Evolutionary conservation across 2,888 invertebrate genomes (phyloP).

Genomic region (Perizoma affinitatum): DNA sequence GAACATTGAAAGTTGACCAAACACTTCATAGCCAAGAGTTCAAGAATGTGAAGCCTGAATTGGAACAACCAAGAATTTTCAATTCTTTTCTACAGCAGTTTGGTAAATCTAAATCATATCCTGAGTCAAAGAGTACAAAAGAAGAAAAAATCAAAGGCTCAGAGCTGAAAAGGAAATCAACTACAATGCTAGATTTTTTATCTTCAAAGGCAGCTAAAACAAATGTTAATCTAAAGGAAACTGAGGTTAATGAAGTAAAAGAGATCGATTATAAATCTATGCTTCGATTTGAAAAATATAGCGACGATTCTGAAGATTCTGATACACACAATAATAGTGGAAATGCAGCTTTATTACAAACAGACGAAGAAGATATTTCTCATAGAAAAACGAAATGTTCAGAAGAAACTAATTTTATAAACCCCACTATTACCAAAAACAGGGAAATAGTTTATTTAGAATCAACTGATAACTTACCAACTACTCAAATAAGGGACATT

Average conservation of each 20-base stretch:
- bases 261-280: slow-evolving; percentile 4
- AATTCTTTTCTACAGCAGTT: slow-evolving; percentile 76
- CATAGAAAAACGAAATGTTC: background rate
- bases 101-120: slow-evolving; percentile 48
- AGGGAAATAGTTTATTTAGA: slow-evolving; percentile 65
- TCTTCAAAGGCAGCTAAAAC: slow-evolving; percentile 59
- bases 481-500: slow-evolving; percentile 70
- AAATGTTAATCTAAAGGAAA: slow-evolving; percentile 32
- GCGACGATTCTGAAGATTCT: slow-evolving; percentile 22
- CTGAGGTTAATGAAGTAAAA: background rate
- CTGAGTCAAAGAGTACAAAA: slow-evolving; percentile 31
- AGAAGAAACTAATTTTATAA: slow-evolving; percentile 5
- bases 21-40: slow-evolving; percentile 44
- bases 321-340: slow-evolving; percentile 12
- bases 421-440: slow-evolving; percentile 28
- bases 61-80: slow-evolving; percentile 70
- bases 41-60: slow-evolving; percentile 55
- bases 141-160: slow-evolving; percentile 24
- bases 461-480: slow-evolving; percentile 61
- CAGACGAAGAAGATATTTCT: slow-evolving; percentile 12
- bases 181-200: slow-evolving; percentile 66
- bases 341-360: slow-evolving; percentile 10
- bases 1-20: slow-evolving; percentile 85
- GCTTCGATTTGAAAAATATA: slow-evolving; percentile 27
- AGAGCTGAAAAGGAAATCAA: slow-evolving; percentile 74